Evolutionary conservation across 2,797 vertebrate species (phyloP).

Genomic region (Glossophaga mutica): DNA sequence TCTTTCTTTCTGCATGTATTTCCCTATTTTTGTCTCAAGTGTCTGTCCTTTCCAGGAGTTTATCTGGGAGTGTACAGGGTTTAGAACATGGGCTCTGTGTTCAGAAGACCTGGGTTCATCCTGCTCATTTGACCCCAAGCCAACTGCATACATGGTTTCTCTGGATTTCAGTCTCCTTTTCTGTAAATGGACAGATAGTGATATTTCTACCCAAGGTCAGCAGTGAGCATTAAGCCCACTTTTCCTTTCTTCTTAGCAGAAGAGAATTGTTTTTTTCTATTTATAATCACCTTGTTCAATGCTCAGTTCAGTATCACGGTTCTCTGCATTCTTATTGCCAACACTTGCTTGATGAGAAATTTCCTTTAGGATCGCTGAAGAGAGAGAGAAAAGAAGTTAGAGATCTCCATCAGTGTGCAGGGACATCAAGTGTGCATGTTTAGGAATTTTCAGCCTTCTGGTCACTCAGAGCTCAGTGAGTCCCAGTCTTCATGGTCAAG

Average conservation of each 20-base stretch:
- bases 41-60: no score
- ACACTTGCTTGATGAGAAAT: accelerated
- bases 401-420: not conserved
- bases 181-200: no score
- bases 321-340: not conserved
- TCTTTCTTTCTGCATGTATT: no score
- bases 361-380: not conserved
- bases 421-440: not conserved
- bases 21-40: no score
- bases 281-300: slow-evolving; percentile 45
- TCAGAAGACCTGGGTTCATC: no score
- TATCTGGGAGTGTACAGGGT: no score
- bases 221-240: no score
- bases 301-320: not conserved
- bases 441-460: not conserved
- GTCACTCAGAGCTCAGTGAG: not conserved
- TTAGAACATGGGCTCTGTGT: no score
- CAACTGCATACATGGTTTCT: no score
- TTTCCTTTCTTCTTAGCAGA: not conserved
- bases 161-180: no score
- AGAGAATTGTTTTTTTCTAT: not conserved
- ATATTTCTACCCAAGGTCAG: no score
- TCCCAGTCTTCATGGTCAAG: not conserved
- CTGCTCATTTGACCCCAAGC: no score
- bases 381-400: not conserved